phyloP scores from a whole-genome alignment of 2,797 vertebrate species.

The Neopelma chrysocephalum region DNA sequence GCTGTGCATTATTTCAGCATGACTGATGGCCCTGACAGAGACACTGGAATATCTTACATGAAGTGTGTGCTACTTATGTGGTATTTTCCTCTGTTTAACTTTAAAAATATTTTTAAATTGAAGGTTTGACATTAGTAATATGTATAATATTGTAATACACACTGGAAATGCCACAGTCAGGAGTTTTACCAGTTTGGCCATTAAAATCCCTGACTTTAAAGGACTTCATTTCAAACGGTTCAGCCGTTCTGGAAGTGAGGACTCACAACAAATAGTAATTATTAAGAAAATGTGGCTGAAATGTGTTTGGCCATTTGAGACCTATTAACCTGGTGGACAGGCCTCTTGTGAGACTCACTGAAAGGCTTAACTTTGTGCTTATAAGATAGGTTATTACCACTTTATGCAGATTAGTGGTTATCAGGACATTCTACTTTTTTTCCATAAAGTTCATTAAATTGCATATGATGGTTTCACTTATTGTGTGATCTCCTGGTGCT shows the following conservation, averaged over 20 bases:
- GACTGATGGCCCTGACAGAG: constrained; percentile 47
- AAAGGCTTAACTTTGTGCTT: not conserved
- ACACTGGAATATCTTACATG: constrained; percentile 36
- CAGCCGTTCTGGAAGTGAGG: not conserved
- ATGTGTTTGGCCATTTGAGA: not conserved
- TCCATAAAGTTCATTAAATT: not conserved
- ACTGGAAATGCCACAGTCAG: not conserved
- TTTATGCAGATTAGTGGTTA: not conserved
- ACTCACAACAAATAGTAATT: not conserved
- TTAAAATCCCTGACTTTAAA: not conserved
- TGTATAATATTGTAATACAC: not conserved
- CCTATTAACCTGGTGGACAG: not conserved
- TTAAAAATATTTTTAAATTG: constrained; percentile 16
- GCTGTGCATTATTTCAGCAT: constrained; percentile 56
- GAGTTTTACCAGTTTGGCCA: not conserved
- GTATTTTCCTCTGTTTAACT: constrained; percentile 26
- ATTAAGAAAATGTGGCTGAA: not conserved
- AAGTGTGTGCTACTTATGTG: not conserved
- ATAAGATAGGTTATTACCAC: not conserved
- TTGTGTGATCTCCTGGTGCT: not conserved
- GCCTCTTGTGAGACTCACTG: not conserved
- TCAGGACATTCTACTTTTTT: not conserved
- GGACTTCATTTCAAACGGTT: not conserved
- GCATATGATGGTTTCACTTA: not conserved
- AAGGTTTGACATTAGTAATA: not conserved